phyloP scores from a whole-genome alignment of 1,140 invertebrate genomes.

The Heliconius melpomene region DNA sequence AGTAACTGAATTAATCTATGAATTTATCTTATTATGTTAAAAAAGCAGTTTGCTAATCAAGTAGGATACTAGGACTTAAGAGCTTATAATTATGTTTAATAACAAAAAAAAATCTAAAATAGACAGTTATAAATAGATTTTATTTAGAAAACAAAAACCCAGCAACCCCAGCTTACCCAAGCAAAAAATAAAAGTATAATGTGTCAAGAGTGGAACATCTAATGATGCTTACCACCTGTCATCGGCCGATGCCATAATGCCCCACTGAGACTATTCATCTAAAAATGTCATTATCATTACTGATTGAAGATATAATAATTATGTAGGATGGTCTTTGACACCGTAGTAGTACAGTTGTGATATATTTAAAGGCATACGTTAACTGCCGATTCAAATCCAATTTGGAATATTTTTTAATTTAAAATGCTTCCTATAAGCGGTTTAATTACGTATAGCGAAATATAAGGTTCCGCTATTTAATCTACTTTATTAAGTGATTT shows the following conservation, averaged over 20 bases:
- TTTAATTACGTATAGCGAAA: no score
- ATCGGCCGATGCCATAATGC: slow-evolving; percentile 39
- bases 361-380: not conserved
- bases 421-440: no score
- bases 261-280: slow-evolving; percentile 49
- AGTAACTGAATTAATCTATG: no score
- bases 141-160: slow-evolving; percentile 17
- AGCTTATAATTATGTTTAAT: no score
- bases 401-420: no score
- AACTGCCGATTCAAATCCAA: not conserved
- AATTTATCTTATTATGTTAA: no score
- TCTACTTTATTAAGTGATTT: no score
- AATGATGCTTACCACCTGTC: slow-evolving; percentile 54
- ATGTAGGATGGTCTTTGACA: not conserved
- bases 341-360: no score
- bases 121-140: not conserved
- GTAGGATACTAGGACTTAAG: no score
- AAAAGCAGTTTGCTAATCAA: no score
- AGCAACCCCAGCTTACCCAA: slow-evolving; percentile 7
- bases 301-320: slow-evolving; percentile 29
- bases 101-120: not conserved
- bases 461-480: no score
- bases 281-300: slow-evolving; percentile 42
- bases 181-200: slow-evolving; percentile 32
- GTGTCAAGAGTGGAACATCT: slow-evolving; percentile 38